Conservation (phyloP, 2,113 vertebrate genomes). For the Neopipo cinnamomea region DNA sequence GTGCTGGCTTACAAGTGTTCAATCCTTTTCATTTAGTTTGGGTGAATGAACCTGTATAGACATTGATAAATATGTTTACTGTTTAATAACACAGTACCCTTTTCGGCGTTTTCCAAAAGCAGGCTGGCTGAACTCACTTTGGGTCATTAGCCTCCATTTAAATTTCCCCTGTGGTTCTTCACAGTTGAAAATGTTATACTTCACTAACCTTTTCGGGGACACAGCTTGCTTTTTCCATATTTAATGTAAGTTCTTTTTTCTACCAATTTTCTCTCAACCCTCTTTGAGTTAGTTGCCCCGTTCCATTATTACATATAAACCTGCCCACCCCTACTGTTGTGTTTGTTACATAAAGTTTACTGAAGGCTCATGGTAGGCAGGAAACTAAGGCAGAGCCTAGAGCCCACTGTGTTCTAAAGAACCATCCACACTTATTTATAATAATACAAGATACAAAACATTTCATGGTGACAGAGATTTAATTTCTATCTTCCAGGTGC, state of each 20-base stretch:
- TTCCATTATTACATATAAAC: not conserved
- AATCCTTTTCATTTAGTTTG: not conserved
- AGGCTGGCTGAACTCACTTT: not conserved
- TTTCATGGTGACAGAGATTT: not conserved
- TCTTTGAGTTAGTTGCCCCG: not conserved
- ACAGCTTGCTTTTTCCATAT: not conserved
- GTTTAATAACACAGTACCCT: not conserved
- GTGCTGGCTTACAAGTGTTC: not conserved
- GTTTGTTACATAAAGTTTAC: not conserved
- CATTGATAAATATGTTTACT: not conserved
- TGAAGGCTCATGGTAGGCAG: not conserved
- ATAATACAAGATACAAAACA: not conserved
- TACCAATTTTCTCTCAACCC: not conserved
- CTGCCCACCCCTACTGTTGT: not conserved
- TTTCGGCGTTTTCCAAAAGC: not conserved
- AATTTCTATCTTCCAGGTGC: not conserved
- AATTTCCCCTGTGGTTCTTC: not conserved
- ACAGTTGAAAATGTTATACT: not conserved
- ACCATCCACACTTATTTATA: not conserved
- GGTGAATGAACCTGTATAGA: not conserved
- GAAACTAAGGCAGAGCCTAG: not conserved
- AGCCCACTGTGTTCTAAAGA: not conserved
- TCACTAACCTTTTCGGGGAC: not conserved
- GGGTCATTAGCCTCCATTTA: not conserved
- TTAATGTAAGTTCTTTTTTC: not conserved